phyloP scores from a whole-genome alignment of 2,113 vertebrate species.

The Sturnira hondurensis region DNA sequence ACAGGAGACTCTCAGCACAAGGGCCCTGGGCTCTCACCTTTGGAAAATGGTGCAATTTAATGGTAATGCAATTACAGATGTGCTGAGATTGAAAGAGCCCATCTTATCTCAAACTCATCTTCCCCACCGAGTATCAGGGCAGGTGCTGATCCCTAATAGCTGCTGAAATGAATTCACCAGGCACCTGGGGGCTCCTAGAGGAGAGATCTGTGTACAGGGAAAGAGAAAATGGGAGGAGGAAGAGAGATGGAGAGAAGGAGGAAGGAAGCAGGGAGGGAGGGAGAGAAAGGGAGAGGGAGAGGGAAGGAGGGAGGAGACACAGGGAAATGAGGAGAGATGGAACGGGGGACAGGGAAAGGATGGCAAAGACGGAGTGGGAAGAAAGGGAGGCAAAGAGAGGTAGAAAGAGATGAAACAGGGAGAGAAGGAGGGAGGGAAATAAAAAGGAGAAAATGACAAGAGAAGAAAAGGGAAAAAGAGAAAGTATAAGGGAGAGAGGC shows the following conservation, averaged over 20 bases:
- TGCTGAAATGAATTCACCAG: slow-evolving; percentile 65
- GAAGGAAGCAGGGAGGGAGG: not conserved
- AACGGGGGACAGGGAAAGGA: not conserved
- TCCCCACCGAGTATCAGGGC: slow-evolving; percentile 68
- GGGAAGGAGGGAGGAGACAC: not conserved
- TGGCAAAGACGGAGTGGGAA: too few relatives aligned
- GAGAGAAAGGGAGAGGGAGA: not conserved
- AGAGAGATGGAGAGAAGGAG: not conserved
- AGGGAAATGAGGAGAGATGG: not conserved
- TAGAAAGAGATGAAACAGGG: not conserved
- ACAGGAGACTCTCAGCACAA: slow-evolving; percentile 48
- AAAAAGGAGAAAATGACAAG: not conserved
- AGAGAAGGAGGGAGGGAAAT: not conserved
- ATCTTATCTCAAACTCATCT: slow-evolving; percentile 74
- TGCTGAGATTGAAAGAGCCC: slow-evolving; percentile 75
- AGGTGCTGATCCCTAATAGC: slow-evolving; percentile 73
- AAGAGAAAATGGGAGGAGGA: not conserved
- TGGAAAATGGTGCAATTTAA: slow-evolving; percentile 75
- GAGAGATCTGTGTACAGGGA: not conserved
- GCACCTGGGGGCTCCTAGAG: slow-evolving; percentile 49
- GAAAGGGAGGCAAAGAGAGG: not conserved
- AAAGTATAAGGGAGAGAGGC: not conserved
- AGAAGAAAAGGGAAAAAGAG: not conserved
- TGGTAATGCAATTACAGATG: slow-evolving; percentile 77
- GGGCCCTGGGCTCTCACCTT: slow-evolving; percentile 70